Percentiles rank a stretch among this genome's conserved stretches.
Conservation (phyloP, 1,140 invertebrate species). For the Drosophila rhopaloa region DNA sequence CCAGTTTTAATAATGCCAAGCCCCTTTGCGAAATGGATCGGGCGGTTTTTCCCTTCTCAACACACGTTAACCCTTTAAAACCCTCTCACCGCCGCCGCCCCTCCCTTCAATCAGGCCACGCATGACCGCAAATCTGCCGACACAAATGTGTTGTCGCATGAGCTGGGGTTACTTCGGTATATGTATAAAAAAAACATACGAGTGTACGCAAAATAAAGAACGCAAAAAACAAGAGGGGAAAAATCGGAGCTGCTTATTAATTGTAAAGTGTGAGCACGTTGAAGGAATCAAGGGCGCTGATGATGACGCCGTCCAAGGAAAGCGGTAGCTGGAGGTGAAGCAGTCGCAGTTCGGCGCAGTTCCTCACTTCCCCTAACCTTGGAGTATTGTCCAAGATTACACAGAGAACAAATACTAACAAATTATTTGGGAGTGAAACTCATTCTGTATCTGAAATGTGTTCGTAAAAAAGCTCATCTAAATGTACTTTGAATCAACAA, state of each 20-base stretch:
- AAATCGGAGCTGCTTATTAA: constrained; percentile 71
- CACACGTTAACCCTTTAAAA: constrained; percentile 39
- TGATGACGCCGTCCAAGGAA: constrained; percentile 58
- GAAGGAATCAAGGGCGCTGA: constrained; percentile 77
- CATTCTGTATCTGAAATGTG: too few relatives aligned
- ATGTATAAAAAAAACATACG: constrained; percentile 23
- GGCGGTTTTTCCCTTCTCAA: constrained; percentile 26
- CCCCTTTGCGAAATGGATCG: constrained; percentile 21
- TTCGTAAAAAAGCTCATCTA: too few relatives aligned
- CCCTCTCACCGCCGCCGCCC: not conserved
- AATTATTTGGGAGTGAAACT: not conserved
- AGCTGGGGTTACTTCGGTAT: constrained; percentile 36
- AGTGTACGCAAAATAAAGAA: constrained; percentile 34
- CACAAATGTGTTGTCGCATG: constrained; percentile 55
- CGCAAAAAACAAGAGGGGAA: constrained; percentile 7
- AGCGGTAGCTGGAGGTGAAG: constrained; percentile 12
- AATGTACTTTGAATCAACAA: too few relatives aligned
- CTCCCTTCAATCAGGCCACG: constrained; percentile 36
- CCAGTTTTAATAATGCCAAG: constrained; percentile 62
- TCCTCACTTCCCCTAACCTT: constrained; percentile 1
- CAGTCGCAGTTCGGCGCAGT: constrained; percentile 24
- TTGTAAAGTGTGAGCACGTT: constrained; percentile 80
- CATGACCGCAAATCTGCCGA: constrained; percentile 68
- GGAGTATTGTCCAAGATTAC: not conserved
- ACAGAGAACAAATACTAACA: not conserved